Evolutionary conservation across 2,888 invertebrate genomes (phyloP).

Genomic region (Phrixothrix hirtus): DNA sequence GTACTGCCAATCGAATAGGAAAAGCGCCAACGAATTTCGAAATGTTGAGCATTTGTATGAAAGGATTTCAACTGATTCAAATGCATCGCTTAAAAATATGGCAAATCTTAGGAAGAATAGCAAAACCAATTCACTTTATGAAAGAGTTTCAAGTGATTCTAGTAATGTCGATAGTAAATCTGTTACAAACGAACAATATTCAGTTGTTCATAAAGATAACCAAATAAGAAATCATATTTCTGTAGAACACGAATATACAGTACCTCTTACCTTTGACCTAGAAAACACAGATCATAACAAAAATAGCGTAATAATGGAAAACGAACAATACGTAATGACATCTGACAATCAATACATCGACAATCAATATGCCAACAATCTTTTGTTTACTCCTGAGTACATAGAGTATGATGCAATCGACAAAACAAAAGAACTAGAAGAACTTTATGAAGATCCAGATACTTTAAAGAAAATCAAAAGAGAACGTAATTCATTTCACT

Average conservation of each 20-base stretch:
- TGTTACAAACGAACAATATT: conserved; percentile 6
- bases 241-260: conserved; percentile 26
- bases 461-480: conserved; percentile 7
- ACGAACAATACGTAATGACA: conserved; percentile 27
- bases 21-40: conserved; percentile 7
- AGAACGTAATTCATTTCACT: background rate
- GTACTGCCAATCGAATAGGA: conserved; percentile 14
- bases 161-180: conserved; percentile 4
- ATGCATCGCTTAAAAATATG: background rate
- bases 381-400: conserved; percentile 5
- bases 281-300: conserved; percentile 23
- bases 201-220: conserved; percentile 8
- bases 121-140: conserved; percentile 8
- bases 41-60: conserved; percentile 26
- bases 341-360: conserved; percentile 7
- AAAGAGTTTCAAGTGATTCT: conserved; percentile 9
- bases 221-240: conserved; percentile 7
- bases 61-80: conserved; percentile 27
- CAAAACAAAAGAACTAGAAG: conserved; percentile 13
- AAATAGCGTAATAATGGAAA: conserved; percentile 27
- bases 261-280: conserved; percentile 15
- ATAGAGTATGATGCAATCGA: conserved; percentile 12
- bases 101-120: background rate
- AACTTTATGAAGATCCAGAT: conserved; percentile 24
- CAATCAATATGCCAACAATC: conserved; percentile 2